Evolutionary conservation across 1,140 invertebrate species (phyloP), one percentile per base, ranked within the genome.

Genomic region (Magallana angulata): DNA sequence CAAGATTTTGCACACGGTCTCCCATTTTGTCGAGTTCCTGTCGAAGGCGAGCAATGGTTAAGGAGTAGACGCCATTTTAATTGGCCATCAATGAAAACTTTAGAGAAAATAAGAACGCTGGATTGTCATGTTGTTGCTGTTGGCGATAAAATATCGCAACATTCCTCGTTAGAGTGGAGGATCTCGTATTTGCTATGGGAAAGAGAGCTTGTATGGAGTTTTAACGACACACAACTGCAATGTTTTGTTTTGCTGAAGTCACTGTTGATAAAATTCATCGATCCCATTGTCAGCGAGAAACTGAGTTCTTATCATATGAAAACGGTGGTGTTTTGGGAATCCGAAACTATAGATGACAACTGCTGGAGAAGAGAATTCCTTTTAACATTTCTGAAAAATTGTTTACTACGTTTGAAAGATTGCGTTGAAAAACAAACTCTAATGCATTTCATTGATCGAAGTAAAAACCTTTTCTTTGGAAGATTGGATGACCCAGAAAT

Each of bases 231-330:
- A 57, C 84, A 85, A n/a, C 68, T 85, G 16, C 64, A 76, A 71
- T 76, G 84, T 76, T 85, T 57, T 85, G 57, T 85, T 56, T 80
- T 85, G 48, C 14, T 85, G 16, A 85, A 85, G 30, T 57, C 11
- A 6, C 18, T 85, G 14, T 57, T 76, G n/a, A 85, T 58, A 6
- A 57, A 30, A 58, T 57, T 18, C n/a, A 57, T 85, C 12, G 56
- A 82, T 2, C 76, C 76, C 16, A 14, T 87, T 0, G 80, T 48
- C 36, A 48, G 58, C 7, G 85, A 87, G 7, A 36, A 64, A 57
- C 30, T 87, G n/a, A 87, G 59, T 56, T 59, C 80, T 1, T 87
- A 82, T 56, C 85, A 87, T 56, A 87, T 87, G 58, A 87, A 87
- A 82, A 87, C 58, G 14, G 56, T 87, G 1, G 24, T 87, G 24